Conservation (phyloP, 2,113 vertebrate genomes). For the Aramus guarauna region DNA sequence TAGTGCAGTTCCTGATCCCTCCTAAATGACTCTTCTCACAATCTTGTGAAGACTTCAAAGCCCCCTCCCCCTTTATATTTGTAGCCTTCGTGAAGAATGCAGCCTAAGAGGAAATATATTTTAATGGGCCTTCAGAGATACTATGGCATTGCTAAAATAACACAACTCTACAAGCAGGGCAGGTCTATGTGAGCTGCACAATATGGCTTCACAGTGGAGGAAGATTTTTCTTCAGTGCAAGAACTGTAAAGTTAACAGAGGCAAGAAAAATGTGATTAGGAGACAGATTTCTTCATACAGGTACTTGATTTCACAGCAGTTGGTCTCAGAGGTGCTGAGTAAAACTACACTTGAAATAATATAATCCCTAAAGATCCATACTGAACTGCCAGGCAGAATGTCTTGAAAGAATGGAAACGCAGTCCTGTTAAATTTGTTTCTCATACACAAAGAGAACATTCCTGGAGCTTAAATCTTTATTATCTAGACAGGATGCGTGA, state of each 20-base stretch:
- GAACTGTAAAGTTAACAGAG: not conserved
- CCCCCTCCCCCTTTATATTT: not conserved
- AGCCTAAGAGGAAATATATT: not conserved
- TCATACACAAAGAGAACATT: not conserved
- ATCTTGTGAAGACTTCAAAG: not conserved
- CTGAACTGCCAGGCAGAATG: not conserved
- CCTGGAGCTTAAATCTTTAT: conserved; percentile 20
- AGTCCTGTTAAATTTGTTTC: conserved; percentile 32
- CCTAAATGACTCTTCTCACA: not conserved
- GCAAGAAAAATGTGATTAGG: conserved; percentile 15
- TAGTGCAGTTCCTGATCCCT: not conserved
- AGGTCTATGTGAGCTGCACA: not conserved
- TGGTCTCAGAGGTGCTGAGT: conserved; percentile 52
- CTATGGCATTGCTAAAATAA: not conserved
- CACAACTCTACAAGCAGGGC: not conserved
- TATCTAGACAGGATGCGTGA: not conserved
- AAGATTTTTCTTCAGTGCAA: not conserved
- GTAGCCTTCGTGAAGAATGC: not conserved
- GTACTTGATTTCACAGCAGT: conserved; percentile 52
- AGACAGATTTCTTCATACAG: conserved; percentile 24
- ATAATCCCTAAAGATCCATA: conserved; percentile 46
- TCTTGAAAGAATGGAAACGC: conserved; percentile 30
- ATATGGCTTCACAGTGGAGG: not conserved
- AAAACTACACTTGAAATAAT: conserved; percentile 59
- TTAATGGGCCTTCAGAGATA: not conserved